phyloP scores from a whole-genome alignment of 1,140 invertebrate genomes.

The Schmidtea mediterranea region DNA sequence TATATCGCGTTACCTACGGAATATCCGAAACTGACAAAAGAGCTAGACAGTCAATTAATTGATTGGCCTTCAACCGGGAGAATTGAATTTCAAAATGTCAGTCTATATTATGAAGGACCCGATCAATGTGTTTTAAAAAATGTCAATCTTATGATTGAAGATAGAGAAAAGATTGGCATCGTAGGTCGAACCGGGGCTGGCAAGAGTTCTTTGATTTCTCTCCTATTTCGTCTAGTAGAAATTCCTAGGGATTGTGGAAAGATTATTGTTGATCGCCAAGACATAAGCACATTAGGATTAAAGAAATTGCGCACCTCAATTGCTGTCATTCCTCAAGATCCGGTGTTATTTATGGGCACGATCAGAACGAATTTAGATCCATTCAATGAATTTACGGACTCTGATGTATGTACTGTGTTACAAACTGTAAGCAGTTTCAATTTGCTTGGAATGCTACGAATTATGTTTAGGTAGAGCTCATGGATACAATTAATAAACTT shows the following conservation, averaged over 20 bases:
- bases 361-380: slow-evolving; percentile 8
- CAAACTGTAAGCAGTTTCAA: slow-evolving; percentile 1
- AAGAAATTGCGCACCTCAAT: slow-evolving; percentile 18
- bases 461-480: too few species aligned
- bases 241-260: slow-evolving; percentile 16
- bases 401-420: slow-evolving; percentile 11
- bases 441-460: too few species aligned
- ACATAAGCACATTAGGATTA: slow-evolving; percentile 17
- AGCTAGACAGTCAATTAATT: not conserved
- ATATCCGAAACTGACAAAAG: too few species aligned
- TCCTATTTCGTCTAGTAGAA: slow-evolving; percentile 32
- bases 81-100: not conserved
- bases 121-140: slow-evolving; percentile 11
- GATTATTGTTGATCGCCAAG: slow-evolving; percentile 19
- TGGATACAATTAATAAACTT: not conserved
- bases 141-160: not conserved
- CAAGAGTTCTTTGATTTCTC: slow-evolving; percentile 31
- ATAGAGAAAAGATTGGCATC: slow-evolving; percentile 5
- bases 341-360: slow-evolving; percentile 12
- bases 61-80: not conserved
- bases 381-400: not conserved
- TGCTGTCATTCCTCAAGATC: slow-evolving; percentile 24
- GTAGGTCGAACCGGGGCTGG: slow-evolving; percentile 24
- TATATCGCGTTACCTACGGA: not conserved
- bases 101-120: slow-evolving; percentile 11